Evolutionary conservation across 2,888 invertebrate genomes (phyloP), one percentile per base, ranked within the genome.

Genomic region (Melieria picta): DNA sequence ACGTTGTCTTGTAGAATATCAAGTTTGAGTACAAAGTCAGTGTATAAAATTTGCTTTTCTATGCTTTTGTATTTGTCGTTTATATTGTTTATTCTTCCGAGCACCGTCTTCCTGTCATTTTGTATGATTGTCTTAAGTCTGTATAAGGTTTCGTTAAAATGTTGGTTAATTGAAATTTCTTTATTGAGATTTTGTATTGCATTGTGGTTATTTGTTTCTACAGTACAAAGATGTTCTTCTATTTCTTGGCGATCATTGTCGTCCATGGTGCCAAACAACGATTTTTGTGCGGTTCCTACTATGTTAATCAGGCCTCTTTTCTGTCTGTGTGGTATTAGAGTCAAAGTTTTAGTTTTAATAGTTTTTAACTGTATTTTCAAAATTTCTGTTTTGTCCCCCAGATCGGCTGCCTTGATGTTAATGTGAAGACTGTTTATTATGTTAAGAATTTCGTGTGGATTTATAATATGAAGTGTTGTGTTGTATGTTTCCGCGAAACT

Each of bases 211-310:
- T 56, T 56, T 11, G 56, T 56, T 7, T 56, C 56, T 7, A 56
- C 7, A 7, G 16, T 56, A 9, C 7, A 4, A 10, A 58, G 5
- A n/a, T 62, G 13, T 10, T 62, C 7, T 45, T 45, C 47, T 11
- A 62, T 7, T 7, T 62, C 62, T 47, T 62, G 62, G 9, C 62
- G 7, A 46, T 62, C 62, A 13, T 45, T n/a, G 47, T 62, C 46
- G 47, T 62, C 62, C 62, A 62, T 62, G 10, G 47, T 47, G 9
- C 46, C 62, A 46, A 16, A 62, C 42, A 62, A 11, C 62, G 5
- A 62, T 62, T 62, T 62, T 4, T 62, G 47, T 46, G 45, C n/a
- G 10, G 45, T 45, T 46, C 62, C 45, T 46, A 45, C 62, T 11
- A n/a, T 16, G 13, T 62, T 46, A 45, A 47, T 6, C 46, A 63